Evolutionary conservation across 2,888 invertebrate genomes (phyloP).

Genomic region (Beris chalybata): DNA sequence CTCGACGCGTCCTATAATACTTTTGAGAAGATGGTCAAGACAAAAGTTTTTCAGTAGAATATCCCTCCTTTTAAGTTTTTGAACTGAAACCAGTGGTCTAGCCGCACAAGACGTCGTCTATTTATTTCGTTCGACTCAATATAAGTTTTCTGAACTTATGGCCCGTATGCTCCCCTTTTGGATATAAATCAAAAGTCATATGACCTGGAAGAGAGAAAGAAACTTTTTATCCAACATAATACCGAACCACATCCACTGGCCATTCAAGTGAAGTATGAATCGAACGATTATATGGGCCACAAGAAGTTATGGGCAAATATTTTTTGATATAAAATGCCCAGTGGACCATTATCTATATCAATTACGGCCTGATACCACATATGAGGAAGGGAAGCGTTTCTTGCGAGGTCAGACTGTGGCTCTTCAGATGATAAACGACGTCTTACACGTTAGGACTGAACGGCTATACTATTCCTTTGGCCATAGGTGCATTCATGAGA

Average conservation of each 20-base stretch:
- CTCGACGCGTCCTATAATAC: conserved; percentile 52
- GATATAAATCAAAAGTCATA: conserved; percentile 28
- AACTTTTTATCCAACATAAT: conserved; percentile 29
- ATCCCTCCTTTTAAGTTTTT: too few species aligned
- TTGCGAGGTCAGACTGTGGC: too few species aligned
- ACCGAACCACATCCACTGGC: conserved; percentile 11
- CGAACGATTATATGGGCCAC: conserved; percentile 8
- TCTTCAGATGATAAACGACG: too few species aligned
- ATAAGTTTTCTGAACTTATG: not conserved
- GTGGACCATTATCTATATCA: conserved; percentile 32
- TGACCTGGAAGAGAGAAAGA: not conserved
- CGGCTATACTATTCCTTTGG: too few species aligned
- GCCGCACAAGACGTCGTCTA: too few species aligned
- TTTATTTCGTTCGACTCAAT: too few species aligned
- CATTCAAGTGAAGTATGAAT: conserved; percentile 24
- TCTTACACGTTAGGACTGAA: too few species aligned
- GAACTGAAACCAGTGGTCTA: too few species aligned
- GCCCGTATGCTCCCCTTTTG: too few species aligned
- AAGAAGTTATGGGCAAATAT: conserved; percentile 27
- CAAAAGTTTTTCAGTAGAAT: not conserved
- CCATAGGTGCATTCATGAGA: conserved; percentile 10
- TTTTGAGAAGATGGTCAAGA: conserved; percentile 15
- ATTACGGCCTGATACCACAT: conserved; percentile 12
- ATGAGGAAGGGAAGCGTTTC: too few species aligned
- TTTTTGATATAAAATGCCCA: conserved; percentile 30